Conservation (phyloP, 2,797 vertebrate species). For the Knipowitschia caucasica region DNA sequence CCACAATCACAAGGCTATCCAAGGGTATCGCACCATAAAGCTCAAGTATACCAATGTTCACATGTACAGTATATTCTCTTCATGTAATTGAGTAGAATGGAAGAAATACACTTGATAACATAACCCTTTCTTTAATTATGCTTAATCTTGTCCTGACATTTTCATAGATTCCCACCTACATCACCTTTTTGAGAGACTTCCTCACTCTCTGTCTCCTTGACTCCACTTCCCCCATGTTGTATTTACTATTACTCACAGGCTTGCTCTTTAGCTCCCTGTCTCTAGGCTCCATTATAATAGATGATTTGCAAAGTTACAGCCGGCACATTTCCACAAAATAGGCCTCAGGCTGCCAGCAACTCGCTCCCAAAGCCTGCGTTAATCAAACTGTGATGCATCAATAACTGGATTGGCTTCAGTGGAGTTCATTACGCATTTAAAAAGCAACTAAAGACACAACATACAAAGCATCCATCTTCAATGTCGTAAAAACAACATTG, state of each 20-base stretch:
- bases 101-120: slow-evolving; percentile 26
- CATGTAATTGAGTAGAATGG: too few relatives aligned
- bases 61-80: too few relatives aligned
- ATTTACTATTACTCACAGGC: slow-evolving; percentile 38
- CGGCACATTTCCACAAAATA: slow-evolving; percentile 8
- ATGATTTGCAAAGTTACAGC: slow-evolving; percentile 22
- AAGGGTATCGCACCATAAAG: too few relatives aligned
- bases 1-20: too few relatives aligned
- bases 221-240: slow-evolving; percentile 16
- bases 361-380: slow-evolving; percentile 32
- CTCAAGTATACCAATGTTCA: too few relatives aligned
- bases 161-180: background rate
- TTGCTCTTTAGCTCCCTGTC: slow-evolving; percentile 21
- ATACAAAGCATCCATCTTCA: slow-evolving; percentile 19
- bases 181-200: slow-evolving; percentile 14
- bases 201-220: slow-evolving; percentile 15
- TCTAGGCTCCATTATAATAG: slow-evolving; percentile 21
- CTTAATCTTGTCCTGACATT: slow-evolving; percentile 6
- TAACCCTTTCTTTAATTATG: slow-evolving; percentile 19
- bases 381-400: slow-evolving; percentile 33
- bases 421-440: slow-evolving; percentile 25
- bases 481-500: slow-evolving; percentile 3
- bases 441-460: slow-evolving; percentile 8
- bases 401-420: slow-evolving; percentile 28
- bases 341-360: slow-evolving; percentile 16